These are phyloP conservation scores for Folsomia manolachei DNA, from an alignment of 2,888 invertebrate species.

Conservation along the genomic window DNA sequence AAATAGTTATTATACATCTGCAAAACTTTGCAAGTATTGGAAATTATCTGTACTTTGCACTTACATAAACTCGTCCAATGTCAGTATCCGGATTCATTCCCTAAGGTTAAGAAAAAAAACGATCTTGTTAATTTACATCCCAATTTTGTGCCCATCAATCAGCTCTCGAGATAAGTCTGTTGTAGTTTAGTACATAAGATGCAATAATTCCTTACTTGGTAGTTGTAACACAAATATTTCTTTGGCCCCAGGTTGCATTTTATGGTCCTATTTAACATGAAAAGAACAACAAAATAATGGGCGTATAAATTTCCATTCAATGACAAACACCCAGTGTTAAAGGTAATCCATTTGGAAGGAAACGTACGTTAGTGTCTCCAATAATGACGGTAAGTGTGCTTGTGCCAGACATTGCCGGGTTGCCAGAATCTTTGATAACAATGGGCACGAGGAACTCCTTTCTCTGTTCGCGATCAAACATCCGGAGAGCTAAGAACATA, in stretches of 20 bases:
- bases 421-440: slow-evolving; percentile 94
- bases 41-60: no score
- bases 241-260: slow-evolving; percentile 96
- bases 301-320: background rate
- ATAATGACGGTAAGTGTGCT: slow-evolving; percentile 94
- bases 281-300: background rate
- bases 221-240: slow-evolving; percentile 95
- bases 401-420: slow-evolving; percentile 93
- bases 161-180: no score
- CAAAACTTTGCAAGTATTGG: no score
- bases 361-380: slow-evolving; percentile 68
- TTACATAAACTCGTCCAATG: slow-evolving; percentile 93
- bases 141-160: no score
- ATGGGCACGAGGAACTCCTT: slow-evolving; percentile 96
- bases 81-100: slow-evolving; percentile 85
- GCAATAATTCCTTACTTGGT: slow-evolving; percentile 63
- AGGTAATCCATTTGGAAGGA: background rate
- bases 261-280: slow-evolving; percentile 83
- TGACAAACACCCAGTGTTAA: background rate
- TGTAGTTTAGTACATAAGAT: no score
- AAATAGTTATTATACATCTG: no score
- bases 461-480: slow-evolving; percentile 92
- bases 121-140: no score
- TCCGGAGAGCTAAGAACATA: slow-evolving; percentile 65
- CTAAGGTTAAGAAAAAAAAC: no score